Conservation (phyloP, 1,140 invertebrate species). For the Subanguina moxae region DNA sequence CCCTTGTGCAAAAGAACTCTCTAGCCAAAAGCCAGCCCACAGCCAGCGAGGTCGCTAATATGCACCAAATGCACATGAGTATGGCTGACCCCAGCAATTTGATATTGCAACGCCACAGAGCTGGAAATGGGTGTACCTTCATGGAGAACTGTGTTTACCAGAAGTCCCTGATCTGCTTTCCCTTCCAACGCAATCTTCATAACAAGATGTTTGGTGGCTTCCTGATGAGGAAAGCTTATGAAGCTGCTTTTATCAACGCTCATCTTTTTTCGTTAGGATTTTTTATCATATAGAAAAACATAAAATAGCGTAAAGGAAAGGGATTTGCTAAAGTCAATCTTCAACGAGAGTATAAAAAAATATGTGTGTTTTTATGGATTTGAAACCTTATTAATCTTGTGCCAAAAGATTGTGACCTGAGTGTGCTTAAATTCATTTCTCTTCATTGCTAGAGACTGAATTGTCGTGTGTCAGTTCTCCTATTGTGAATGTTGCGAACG, state of each 20-base stretch:
- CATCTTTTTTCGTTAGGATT: too few species aligned
- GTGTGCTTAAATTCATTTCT: too few species aligned
- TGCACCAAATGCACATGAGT: neutral
- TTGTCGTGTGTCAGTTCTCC: too few species aligned
- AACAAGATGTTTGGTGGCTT: neutral
- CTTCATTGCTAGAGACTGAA: too few species aligned
- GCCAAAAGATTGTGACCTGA: too few species aligned
- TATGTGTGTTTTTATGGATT: too few species aligned
- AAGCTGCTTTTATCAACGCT: neutral
- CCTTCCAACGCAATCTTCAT: neutral
- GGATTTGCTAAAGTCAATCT: too few species aligned
- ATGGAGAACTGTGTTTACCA: neutral
- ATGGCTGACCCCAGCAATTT: neutral
- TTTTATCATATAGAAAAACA: too few species aligned
- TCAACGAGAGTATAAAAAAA: too few species aligned
- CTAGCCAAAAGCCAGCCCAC: neutral
- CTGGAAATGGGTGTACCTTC: neutral
- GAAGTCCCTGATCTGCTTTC: neutral
- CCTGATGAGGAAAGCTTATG: neutral
- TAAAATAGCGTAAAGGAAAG: too few species aligned
- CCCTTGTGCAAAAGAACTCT: neutral
- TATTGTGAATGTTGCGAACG: too few species aligned
- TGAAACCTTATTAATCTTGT: too few species aligned
- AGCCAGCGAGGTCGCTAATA: neutral
- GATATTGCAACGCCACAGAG: neutral